Evolutionary conservation across 2,113 vertebrate genomes (phyloP), one percentile per base, ranked within the genome.

Genomic region (Herpailurus yagouaroundi): DNA sequence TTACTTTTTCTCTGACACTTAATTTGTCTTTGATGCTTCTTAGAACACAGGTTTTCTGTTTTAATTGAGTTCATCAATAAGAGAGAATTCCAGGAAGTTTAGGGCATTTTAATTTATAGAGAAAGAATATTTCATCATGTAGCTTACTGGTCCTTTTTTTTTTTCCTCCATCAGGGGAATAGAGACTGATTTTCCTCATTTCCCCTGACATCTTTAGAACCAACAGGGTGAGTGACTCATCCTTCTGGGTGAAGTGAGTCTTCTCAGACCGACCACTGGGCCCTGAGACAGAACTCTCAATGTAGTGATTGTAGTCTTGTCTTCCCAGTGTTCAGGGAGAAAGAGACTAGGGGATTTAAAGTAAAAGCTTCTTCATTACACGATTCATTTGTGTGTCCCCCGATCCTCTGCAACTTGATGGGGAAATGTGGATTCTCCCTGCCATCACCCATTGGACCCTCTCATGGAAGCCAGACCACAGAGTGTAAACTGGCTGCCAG

Each of bases 21-120:
- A 94, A 85, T 97, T 94, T 84, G 18, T 91, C 95, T 98, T 98
- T 95, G 93, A 97, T 96, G 94, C 94, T 97, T 97, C 96, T 97
- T 94, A 84, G 84, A 97, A 93, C 91, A 86, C 76, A 95, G 86
- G 63, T 91, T 96, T 79, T 45, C 92, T 98, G 57, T 96, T 33
- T 97, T 97, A 95, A 92, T 97, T 95, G 93, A 97, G 96, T 88
- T 98, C 93, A 74, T 96, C 76, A 96, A 97, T 71, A 92, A 95
- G 57, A 98, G 60, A 97, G 94, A 94, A 96, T 98, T 92, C 90
- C 76, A 96, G 96, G 98, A 98, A 97, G 97, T 83, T 97, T 95
- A 97, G 97, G 96, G 95, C 80, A 96, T 97, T 96, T 97, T 92
- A 92, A 95, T 97, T 97, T 96, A 57, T 92, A 95, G 69, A 13